phyloP scores from a whole-genome alignment of 1,140 invertebrate genomes.

The Hylyphantes graminicola region DNA sequence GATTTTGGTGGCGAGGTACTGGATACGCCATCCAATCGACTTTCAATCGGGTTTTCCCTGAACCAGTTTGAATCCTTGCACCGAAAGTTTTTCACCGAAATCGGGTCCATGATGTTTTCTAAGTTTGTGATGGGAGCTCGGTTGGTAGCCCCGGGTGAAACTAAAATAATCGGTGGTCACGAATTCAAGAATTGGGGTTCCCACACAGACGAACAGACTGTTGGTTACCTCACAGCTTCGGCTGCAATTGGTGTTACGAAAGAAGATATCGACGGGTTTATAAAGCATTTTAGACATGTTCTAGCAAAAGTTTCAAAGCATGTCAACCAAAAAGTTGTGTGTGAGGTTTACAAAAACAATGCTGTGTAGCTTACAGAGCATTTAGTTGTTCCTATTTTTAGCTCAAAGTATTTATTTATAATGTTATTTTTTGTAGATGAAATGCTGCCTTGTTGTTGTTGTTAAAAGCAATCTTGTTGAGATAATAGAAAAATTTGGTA shows the following conservation, averaged over 20 bases:
- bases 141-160: slow-evolving; percentile 72
- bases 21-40: slow-evolving; percentile 77
- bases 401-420: too few species aligned
- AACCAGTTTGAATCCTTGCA: slow-evolving; percentile 53
- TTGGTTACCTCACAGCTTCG: slow-evolving; percentile 78
- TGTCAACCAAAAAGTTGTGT: slow-evolving; percentile 14
- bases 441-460: too few species aligned
- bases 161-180: slow-evolving; percentile 72
- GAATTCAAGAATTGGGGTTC: slow-evolving; percentile 77
- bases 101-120: slow-evolving; percentile 81
- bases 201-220: slow-evolving; percentile 75
- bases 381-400: too few species aligned
- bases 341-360: slow-evolving; percentile 10
- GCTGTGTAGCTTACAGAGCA: too few species aligned
- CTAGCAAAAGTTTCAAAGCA: slow-evolving; percentile 43
- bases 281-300: slow-evolving; percentile 74
- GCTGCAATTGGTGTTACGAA: slow-evolving; percentile 78
- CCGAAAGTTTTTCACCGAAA: slow-evolving; percentile 71
- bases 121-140: slow-evolving; percentile 71
- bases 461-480: too few species aligned
- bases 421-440: too few species aligned
- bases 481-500: too few species aligned
- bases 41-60: slow-evolving; percentile 74
- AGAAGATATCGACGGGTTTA: slow-evolving; percentile 77
- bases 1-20: slow-evolving; percentile 76